phyloP scores from a whole-genome alignment of 2,797 vertebrate genomes.

The Nyctalus aviator region DNA sequence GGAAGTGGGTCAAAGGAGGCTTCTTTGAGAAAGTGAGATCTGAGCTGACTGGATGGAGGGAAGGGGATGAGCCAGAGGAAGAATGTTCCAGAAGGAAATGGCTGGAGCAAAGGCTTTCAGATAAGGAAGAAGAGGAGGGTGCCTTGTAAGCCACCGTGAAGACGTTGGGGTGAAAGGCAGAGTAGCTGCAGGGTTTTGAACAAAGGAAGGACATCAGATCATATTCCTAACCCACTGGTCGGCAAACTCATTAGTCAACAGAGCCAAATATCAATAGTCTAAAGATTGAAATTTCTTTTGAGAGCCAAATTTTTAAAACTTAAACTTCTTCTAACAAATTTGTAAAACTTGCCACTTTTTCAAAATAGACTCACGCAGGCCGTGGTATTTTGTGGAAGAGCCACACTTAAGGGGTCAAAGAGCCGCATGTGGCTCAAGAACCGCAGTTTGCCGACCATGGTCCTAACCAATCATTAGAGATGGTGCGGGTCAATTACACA shows the following conservation, averaged over 20 bases:
- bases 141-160: background rate
- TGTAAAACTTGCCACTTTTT: too few relatives aligned
- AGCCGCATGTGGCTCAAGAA: too few relatives aligned
- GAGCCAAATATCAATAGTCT: too few relatives aligned
- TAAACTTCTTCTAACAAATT: too few relatives aligned
- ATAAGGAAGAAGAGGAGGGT: too few relatives aligned
- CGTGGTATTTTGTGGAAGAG: too few relatives aligned
- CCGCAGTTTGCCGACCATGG: too few relatives aligned
- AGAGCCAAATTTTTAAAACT: too few relatives aligned
- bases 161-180: background rate
- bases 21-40: background rate
- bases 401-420: too few relatives aligned
- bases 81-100: background rate
- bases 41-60: background rate
- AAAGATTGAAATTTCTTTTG: too few relatives aligned
- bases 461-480: background rate
- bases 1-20: background rate
- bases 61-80: background rate
- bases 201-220: background rate
- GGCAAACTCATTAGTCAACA: too few relatives aligned
- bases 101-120: background rate
- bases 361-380: too few relatives aligned
- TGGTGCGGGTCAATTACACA: background rate
- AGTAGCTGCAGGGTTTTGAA: background rate
- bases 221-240: background rate